Evolutionary conservation across 1,140 invertebrate species (phyloP).

Genomic region (honey bee (Apis mellifera)): Amel_HAv3.1 CM009941.2:16068501-16069000

Average conservation of each 20-base stretch:
- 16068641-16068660: slow-evolving; percentile 69
- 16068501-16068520: slow-evolving; percentile 87
- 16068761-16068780: not conserved
- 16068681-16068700: slow-evolving; percentile 71
- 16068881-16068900: slow-evolving; percentile 76
- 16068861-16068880: slow-evolving; percentile 79
- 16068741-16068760: slow-evolving; percentile 80
- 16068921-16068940: slow-evolving; percentile 61
- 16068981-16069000: slow-evolving; percentile 71
- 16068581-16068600: slow-evolving; percentile 84
- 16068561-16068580: slow-evolving; percentile 82
- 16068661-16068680: slow-evolving; percentile 64
- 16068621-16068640: slow-evolving; percentile 76
- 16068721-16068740: slow-evolving; percentile 81
- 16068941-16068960: slow-evolving; percentile 74
- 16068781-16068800: not conserved
- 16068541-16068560: slow-evolving; percentile 82
- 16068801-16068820: not conserved
- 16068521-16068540: slow-evolving; percentile 82
- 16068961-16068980: slow-evolving; percentile 68
- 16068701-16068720: slow-evolving; percentile 75
- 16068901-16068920: slow-evolving; percentile 75
- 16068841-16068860: slow-evolving; percentile 79
- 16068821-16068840: slow-evolving; percentile 73
- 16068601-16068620: slow-evolving; percentile 82